Evolutionary conservation across 2,888 invertebrate species (phyloP).

Genomic region (Osedax frankpressi): DNA sequence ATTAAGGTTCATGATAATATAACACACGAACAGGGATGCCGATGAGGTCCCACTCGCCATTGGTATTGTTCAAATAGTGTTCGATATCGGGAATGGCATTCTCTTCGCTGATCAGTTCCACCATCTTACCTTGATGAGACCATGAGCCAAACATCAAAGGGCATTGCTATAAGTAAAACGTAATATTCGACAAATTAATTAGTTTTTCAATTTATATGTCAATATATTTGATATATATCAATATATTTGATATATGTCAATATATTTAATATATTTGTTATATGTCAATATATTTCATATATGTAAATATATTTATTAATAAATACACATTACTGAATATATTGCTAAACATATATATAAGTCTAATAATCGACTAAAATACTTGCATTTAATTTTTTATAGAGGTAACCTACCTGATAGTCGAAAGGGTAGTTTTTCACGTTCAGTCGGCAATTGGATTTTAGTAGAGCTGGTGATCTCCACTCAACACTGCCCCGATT

Average conservation of each 20-base stretch:
- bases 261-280: no score
- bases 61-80: background rate
- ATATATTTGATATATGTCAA: no score
- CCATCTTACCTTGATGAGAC: background rate
- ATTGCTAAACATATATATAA: no score
- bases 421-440: constrained; percentile 3
- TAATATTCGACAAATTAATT: background rate
- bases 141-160: constrained; percentile 4
- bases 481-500: background rate
- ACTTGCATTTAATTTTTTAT: no score
- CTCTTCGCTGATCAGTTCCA: background rate
- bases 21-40: background rate
- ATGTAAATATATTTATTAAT: no score
- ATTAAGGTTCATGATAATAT: no score
- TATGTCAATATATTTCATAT: no score
- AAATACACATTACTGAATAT: no score
- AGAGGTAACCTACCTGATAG: constrained; percentile 3
- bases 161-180: background rate
- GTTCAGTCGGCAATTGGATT: background rate
- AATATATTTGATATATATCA: no score
- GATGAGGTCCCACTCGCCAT: constrained; percentile 8
- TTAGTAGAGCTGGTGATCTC: background rate
- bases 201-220: no score
- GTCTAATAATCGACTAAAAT: no score
- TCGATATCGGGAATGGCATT: background rate